Conservation (phyloP, 2,797 vertebrate genomes). For the Schizothorax lantsangensis region DNA sequence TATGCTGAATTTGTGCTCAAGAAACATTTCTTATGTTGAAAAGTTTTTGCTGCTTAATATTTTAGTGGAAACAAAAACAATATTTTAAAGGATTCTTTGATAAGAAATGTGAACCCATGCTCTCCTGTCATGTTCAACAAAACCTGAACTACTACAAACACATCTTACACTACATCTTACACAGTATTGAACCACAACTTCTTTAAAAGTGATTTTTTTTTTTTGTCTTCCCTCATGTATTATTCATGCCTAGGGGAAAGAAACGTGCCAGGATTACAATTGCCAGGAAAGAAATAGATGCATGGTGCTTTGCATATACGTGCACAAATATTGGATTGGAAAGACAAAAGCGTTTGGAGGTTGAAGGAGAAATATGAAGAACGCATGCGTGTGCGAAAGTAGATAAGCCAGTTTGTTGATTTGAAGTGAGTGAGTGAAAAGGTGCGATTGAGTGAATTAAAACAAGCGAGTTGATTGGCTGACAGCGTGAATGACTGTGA, state of each 20-base stretch:
- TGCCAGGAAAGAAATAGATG: constrained; percentile 1
- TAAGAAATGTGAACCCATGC: neutral
- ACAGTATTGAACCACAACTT: neutral
- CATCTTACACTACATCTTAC: neutral
- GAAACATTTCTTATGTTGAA: neutral
- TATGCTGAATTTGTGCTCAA: neutral
- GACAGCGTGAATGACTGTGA: neutral
- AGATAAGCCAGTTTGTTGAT: constrained; percentile 24
- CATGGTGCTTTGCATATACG: neutral
- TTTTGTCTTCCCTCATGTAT: neutral
- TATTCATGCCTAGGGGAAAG: constrained; percentile 2
- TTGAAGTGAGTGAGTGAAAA: constrained; percentile 16
- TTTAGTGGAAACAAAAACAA: neutral
- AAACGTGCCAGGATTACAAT: neutral
- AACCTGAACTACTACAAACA: neutral
- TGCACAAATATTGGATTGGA: neutral
- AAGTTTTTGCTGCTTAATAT: neutral
- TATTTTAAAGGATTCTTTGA: neutral
- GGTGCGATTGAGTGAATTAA: constrained; percentile 2
- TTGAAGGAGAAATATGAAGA: constrained; percentile 5
- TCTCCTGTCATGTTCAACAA: neutral
- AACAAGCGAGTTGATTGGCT: constrained; percentile 13
- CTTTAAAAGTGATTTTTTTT: neutral
- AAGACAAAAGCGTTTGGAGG: neutral
- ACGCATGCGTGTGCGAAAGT: neutral